These are phyloP conservation scores for Whitmania pigra DNA, from an alignment of 1,140 invertebrate species.

Conservation along the genomic window DNA sequence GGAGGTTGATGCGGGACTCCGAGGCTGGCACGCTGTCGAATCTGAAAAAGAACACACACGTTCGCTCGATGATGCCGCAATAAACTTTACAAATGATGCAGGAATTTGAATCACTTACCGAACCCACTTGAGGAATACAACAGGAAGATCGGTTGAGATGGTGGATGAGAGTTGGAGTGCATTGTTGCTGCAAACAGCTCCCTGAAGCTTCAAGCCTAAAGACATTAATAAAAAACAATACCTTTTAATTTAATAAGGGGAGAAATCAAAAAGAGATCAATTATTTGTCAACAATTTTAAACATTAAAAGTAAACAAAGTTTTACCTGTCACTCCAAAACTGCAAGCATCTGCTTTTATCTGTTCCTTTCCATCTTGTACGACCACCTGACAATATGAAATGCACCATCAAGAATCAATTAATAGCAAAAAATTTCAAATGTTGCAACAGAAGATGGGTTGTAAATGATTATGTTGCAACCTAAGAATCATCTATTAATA, in stretches of 20 bases:
- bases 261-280: too few relatives aligned
- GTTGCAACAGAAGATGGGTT: neutral
- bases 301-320: too few relatives aligned
- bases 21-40: slow-evolving; percentile 23
- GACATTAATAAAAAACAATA: slow-evolving; percentile 16
- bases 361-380: slow-evolving; percentile 6
- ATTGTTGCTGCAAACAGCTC: slow-evolving; percentile 79
- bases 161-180: slow-evolving; percentile 77
- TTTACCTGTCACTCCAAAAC: slow-evolving; percentile 59
- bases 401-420: neutral
- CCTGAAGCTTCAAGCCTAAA: slow-evolving; percentile 76
- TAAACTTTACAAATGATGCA: neutral
- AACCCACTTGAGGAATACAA: slow-evolving; percentile 75
- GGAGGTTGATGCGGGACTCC: slow-evolving; percentile 60
- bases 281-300: too few relatives aligned
- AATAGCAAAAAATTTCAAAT: neutral
- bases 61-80: neutral
- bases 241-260: neutral
- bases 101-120: slow-evolving; percentile 38
- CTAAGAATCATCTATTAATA: too few relatives aligned
- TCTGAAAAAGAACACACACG: neutral
- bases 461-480: too few relatives aligned
- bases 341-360: slow-evolving; percentile 17
- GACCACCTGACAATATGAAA: slow-evolving; percentile 17
- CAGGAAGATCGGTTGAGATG: slow-evolving; percentile 81